These are phyloP conservation scores for Tragelaphus scriptus DNA, from an alignment of 2,113 vertebrate genomes.

Conservation along the genomic window DNA sequence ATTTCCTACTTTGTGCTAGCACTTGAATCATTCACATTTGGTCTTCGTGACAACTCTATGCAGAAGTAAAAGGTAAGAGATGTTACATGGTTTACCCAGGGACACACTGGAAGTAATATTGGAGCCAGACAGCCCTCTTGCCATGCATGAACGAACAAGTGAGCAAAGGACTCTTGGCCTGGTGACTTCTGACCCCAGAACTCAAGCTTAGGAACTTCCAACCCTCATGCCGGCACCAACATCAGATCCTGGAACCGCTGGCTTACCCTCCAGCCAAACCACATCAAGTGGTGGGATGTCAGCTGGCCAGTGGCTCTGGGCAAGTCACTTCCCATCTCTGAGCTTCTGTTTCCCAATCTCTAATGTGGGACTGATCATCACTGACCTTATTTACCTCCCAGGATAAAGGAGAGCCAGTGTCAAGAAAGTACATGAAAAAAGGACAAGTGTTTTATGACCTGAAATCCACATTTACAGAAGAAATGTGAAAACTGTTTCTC, in stretches of 20 bases:
- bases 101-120: neutral
- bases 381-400: neutral
- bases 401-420: neutral
- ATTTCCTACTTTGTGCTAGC: neutral
- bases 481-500: neutral
- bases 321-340: neutral
- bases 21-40: neutral
- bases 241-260: neutral
- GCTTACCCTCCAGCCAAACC: neutral
- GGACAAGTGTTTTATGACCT: neutral
- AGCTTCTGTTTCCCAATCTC: neutral
- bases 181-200: neutral
- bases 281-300: too few relatives aligned
- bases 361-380: neutral
- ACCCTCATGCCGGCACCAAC: neutral
- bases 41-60: neutral
- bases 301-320: neutral
- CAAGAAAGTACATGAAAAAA: neutral
- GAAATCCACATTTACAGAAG: neutral
- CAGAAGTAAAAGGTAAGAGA: neutral
- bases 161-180: neutral
- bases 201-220: neutral
- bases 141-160: neutral
- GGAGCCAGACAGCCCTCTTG: neutral
- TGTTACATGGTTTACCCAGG: neutral